These are phyloP conservation scores for Henicopernis longicauda DNA, from an alignment of 2,113 vertebrate species.

Conservation along the genomic window DNA sequence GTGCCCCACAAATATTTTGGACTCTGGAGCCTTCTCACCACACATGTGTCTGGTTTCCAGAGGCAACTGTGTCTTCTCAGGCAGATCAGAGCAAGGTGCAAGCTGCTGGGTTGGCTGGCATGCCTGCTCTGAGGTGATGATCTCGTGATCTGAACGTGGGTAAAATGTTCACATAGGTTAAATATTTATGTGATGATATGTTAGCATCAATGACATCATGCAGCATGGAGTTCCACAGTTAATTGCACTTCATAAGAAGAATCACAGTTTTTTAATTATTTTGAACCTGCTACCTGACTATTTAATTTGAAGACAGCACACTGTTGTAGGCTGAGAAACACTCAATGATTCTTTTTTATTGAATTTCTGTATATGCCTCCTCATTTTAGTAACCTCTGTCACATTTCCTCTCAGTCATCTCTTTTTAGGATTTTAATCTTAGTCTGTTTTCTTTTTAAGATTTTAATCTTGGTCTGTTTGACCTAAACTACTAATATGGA, in stretches of 20 bases:
- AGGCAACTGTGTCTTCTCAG: neutral
- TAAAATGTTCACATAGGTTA: neutral
- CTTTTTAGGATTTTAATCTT: neutral
- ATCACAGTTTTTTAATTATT: neutral
- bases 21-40: neutral
- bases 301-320: neutral
- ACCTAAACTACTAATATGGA: neutral
- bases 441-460: neutral
- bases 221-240: neutral
- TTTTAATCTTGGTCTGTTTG: neutral
- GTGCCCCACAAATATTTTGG: neutral
- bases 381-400: neutral
- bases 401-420: neutral
- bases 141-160: neutral
- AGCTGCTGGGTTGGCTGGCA: neutral
- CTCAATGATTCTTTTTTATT: neutral
- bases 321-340: neutral
- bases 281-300: neutral
- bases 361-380: neutral
- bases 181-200: neutral
- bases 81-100: neutral
- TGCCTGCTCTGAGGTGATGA: rapidly evolving
- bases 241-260: neutral
- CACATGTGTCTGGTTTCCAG: neutral
- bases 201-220: neutral